Conservation (phyloP, 2,113 vertebrate species). For the Amphiprion ocellaris region DNA sequence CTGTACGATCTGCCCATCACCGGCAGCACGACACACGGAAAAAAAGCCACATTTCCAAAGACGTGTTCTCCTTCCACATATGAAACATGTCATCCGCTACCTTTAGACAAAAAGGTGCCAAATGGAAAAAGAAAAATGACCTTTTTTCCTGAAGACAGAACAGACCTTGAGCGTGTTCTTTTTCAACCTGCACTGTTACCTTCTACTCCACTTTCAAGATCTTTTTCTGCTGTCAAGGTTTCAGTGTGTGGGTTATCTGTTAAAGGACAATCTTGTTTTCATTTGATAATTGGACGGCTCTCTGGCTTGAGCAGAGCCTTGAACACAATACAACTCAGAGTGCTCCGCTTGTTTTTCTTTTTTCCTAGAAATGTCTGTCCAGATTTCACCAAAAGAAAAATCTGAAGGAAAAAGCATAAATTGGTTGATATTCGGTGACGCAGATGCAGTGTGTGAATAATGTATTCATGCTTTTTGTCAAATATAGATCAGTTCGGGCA, state of each 20-base stretch:
- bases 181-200: background rate
- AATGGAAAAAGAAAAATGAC: slow-evolving; percentile 3
- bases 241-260: background rate
- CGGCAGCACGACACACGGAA: background rate
- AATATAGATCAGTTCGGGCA: too few relatives aligned
- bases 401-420: too few relatives aligned
- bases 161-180: slow-evolving; percentile 4
- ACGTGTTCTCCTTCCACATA: background rate
- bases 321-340: background rate
- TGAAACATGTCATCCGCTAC: slow-evolving; percentile 7
- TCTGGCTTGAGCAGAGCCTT: background rate
- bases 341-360: background rate
- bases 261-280: slow-evolving; percentile 37
- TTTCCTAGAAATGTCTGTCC: too few relatives aligned
- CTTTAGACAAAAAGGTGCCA: slow-evolving; percentile 21
- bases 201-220: background rate
- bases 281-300: slow-evolving; percentile 9
- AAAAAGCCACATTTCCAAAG: too few relatives aligned
- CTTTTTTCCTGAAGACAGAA: slow-evolving; percentile 4
- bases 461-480: background rate
- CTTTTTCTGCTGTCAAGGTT: slow-evolving; percentile 7
- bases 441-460: too few relatives aligned
- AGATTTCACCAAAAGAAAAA: background rate
- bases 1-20: slow-evolving; percentile 1
- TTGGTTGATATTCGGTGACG: background rate